Evolutionary conservation across 2,113 vertebrate genomes (phyloP), one percentile per base, ranked within the genome.

Genomic region (Macroglossus sobrinus): DNA sequence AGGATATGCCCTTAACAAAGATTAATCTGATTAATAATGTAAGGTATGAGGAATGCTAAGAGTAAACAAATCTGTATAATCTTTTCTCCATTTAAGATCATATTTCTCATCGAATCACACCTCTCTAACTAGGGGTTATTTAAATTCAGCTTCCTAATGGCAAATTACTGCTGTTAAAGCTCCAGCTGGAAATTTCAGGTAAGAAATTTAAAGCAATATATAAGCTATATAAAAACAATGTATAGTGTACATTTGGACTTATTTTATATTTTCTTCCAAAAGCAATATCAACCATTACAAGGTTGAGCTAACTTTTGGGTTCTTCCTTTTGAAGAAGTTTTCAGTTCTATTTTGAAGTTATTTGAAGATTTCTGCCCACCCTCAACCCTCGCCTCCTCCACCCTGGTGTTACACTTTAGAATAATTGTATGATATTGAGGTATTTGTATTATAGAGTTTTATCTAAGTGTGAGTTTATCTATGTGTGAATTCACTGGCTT

Each of bases 161-260:
- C 21, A 68, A 88, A 47, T 26, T 5, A 92, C 19, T 82, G 13
- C 7, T 89, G 35, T 84, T 95, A 40, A 89, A 55, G 1, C 64
- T 88, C 26, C 53, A 40, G 18, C 40, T 86, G 76, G 24, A 71
- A 91, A 84, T 35, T 30, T 64, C 64, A 95, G 97, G 97, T 98
- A 97, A 98, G 97, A 92, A 72, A 88, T 55, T 91, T 91, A 43
- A 45, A 94, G 16, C 55, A 61, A 59, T 81, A n/a, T 78, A 30
- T 61, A 89, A 85, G 28, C 28, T 87, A 35, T 50, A 72, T 10
- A 40, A 33, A 92, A 94, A 28, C 26, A 76, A 24, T 69, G 53
- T 7, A 15, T 55, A 64, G 82, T 64, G 28, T 85, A 75, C 13
- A 64, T 33, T 43, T 87, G 19, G 16, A 61, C 5, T 81, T 59